These are phyloP conservation scores for Lordiphosa andalusiaca DNA, from an alignment of 2,888 invertebrate species.

Conservation along the genomic window DNA sequence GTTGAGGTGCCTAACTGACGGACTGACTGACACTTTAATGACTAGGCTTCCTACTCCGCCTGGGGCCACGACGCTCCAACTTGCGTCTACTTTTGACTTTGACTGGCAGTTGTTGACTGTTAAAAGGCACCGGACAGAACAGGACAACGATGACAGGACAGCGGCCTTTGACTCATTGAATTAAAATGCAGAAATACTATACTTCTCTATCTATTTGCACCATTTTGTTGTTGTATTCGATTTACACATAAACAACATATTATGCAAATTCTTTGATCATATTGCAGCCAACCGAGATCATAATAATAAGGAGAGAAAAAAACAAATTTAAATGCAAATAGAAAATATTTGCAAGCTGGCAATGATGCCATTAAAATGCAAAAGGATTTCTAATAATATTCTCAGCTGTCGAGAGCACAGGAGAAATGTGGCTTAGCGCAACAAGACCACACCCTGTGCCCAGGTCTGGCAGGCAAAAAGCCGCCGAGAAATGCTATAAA, in stretches of 20 bases:
- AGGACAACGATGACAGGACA: conserved; percentile 5
- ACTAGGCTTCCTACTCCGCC: not conserved
- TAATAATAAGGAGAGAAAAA: conserved; percentile 21
- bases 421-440: conserved; percentile 1
- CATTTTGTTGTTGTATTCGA: conserved; percentile 6
- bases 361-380: conserved; percentile 48
- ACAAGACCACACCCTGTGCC: not conserved
- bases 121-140: conserved; percentile 16
- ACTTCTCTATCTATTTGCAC: conserved; percentile 1
- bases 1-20: conserved; percentile 32
- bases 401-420: conserved; percentile 3
- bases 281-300: conserved; percentile 45
- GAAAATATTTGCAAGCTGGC: conserved; percentile 28
- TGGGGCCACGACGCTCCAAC: conserved; percentile 9
- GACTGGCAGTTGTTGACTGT: conserved; percentile 62
- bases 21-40: conserved; percentile 19
- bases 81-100: conserved; percentile 47
- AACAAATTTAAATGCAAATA: conserved; percentile 66
- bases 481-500: conserved; percentile 31
- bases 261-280: conserved; percentile 43
- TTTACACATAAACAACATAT: conserved; percentile 45
- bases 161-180: conserved; percentile 49
- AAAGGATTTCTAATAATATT: conserved; percentile 18
- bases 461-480: not conserved
- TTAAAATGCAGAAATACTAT: conserved; percentile 37